Base-by-base conservation (phyloP, 2,888 invertebrate species). In the Erpobdella octoculata region DNA sequence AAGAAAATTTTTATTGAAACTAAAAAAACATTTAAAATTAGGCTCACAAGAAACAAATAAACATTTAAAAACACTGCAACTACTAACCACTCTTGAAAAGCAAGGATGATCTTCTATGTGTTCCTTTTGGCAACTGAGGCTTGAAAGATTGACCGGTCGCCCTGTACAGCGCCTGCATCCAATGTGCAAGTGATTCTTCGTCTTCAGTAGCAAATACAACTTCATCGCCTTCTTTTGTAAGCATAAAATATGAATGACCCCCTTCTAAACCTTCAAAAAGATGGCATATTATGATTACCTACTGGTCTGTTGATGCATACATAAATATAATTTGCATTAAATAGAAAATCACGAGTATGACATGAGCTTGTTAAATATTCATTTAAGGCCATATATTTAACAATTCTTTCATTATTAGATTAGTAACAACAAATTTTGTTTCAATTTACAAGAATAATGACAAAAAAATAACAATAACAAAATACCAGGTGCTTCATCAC, bases 111-210 rank as follows among this genome's bases (percentile, higher is more conserved):
- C 58, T 38, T 37, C 38, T 35, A n/a, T 33, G 36, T n/a, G 69
- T 33, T 18, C 33, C 48, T 8, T 31, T 53, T 15, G 48, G 58
- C 15, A 69, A 37, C 18, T 69, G 48, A 33, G 69, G 69, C 37
- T 69, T 69, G 2, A 69, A 58, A 58, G 31, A 33, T 36, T 69
- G 69, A 5, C 69, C 69, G 18, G 69, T 69, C 6, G 69, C 69
- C 36, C 69, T 28, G 58, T 69, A 69, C 58, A 69, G 25, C 2
- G 69, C 28, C 35, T 69, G 58, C 21, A 69, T 36, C 69, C 69
- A 69, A n/a, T 53, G 58, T 21, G 58, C 25, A 18, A 69, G 58
- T 5, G 53, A 31, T 31, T n/a, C 31, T 21, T 69, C 69, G 37
- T 69, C 58, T 41, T 67, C 58, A 31, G 58, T 69, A 9, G 69